Evolutionary conservation across 35 echinoderm and acorn worm species (phyloP).

Genomic region (Heliocidaris erythrogramma): DNA sequence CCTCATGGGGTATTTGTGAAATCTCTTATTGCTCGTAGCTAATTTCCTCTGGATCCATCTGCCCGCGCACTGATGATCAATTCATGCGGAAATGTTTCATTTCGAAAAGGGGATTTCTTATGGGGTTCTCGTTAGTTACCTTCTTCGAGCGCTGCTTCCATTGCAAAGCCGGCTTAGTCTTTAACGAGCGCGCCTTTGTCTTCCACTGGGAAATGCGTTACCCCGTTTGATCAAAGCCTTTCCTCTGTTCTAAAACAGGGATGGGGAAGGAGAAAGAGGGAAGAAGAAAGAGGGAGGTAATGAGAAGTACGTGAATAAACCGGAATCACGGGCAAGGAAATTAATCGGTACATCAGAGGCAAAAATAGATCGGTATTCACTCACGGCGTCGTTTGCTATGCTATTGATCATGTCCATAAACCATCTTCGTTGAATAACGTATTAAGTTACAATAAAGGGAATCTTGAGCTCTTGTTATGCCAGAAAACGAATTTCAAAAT

Average conservation of each 20-base stretch:
- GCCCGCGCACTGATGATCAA: neutral
- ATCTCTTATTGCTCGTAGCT: neutral
- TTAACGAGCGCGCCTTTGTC: neutral
- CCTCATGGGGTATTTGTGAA: neutral
- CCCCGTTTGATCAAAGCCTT: neutral
- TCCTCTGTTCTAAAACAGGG: neutral
- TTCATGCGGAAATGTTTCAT: slow-evolving; percentile 1
- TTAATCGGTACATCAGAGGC: neutral
- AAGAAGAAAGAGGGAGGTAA: neutral
- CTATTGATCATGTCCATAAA: too few species aligned
- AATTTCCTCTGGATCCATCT: slow-evolving; percentile 9
- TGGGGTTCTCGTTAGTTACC: neutral
- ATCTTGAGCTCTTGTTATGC: too few species aligned
- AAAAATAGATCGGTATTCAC: neutral
- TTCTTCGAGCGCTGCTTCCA: neutral
- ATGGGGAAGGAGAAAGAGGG: neutral
- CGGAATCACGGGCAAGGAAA: neutral
- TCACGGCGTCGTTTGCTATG: too few species aligned
- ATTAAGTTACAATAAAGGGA: too few species aligned
- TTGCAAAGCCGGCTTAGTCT: neutral
- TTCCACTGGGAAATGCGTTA: neutral
- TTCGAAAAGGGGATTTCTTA: neutral
- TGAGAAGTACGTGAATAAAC: neutral
- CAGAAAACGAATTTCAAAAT: too few species aligned
- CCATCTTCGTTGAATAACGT: too few species aligned